Evolutionary conservation across 2,888 invertebrate species (phyloP).

Genomic region (Neoascia interrupta): DNA sequence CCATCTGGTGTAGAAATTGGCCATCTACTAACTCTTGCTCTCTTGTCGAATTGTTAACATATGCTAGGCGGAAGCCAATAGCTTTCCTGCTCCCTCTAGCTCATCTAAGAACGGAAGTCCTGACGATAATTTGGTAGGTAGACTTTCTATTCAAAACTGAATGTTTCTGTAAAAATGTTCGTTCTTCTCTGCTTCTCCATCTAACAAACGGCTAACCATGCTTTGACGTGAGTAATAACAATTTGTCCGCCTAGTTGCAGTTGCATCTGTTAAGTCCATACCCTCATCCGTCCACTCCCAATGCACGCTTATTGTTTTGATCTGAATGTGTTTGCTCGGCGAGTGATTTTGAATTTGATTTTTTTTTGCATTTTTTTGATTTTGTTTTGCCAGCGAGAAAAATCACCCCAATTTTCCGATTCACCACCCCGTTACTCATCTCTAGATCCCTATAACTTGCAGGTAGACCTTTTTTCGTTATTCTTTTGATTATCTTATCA

Average conservation of each 20-base stretch:
- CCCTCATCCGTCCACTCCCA: slow-evolving; percentile 2
- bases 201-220: slow-evolving; percentile 72
- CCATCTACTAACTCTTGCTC: slow-evolving; percentile 22
- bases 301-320: slow-evolving; percentile 64
- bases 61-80: slow-evolving; percentile 84
- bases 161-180: slow-evolving; percentile 50
- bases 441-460: slow-evolving; percentile 78
- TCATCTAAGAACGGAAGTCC: slow-evolving; percentile 87
- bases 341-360: slow-evolving; percentile 26
- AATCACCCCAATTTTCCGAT: slow-evolving; percentile 69
- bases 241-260: slow-evolving; percentile 70
- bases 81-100: slow-evolving; percentile 82
- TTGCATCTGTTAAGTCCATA: slow-evolving; percentile 34
- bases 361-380: slow-evolving; percentile 67
- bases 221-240: slow-evolving; percentile 51
- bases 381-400: slow-evolving; percentile 64
- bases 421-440: slow-evolving; percentile 79
- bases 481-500: slow-evolving; percentile 20
- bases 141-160: not conserved
- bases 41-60: slow-evolving; percentile 25
- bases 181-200: slow-evolving; percentile 67
- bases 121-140: slow-evolving; percentile 86
- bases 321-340: slow-evolving; percentile 43
- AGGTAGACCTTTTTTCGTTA: slow-evolving; percentile 75
- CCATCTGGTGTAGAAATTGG: not conserved